Conservation (phyloP, 2,113 vertebrate species). For the Prinia subflava region DNA sequence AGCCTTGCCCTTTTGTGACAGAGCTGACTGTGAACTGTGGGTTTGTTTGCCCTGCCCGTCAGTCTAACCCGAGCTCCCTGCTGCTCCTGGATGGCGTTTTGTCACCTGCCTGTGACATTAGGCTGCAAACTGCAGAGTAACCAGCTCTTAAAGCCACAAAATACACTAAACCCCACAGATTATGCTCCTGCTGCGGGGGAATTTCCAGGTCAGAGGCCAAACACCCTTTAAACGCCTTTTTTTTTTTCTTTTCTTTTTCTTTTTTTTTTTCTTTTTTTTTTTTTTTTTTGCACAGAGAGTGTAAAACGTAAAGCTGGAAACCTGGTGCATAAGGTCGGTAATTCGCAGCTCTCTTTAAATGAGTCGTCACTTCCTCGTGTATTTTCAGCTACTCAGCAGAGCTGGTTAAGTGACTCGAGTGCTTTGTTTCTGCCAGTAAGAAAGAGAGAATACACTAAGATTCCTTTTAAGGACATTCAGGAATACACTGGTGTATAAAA, state of each 20-base stretch:
- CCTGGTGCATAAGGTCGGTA: neutral
- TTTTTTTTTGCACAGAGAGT: neutral
- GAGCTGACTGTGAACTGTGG: neutral
- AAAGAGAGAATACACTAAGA: neutral
- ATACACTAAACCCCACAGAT: neutral
- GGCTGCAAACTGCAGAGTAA: neutral
- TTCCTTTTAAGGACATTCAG: conserved; percentile 49
- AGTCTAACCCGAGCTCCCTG: neutral
- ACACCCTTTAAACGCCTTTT: neutral
- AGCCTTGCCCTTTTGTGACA: neutral
- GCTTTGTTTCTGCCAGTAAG: conserved; percentile 14
- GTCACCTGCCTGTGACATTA: neutral
- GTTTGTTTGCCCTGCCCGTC: neutral
- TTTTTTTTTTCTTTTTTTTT: neutral
- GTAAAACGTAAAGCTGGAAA: neutral
- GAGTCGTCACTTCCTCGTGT: neutral
- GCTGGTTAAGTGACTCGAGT: neutral
- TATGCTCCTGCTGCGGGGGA: neutral
- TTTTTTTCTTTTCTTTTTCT: neutral
- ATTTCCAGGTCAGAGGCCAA: neutral
- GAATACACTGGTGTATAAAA: neutral
- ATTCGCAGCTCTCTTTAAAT: neutral
- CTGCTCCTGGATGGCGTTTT: neutral
- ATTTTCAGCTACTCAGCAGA: neutral
- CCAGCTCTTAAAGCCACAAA: neutral